phyloP scores from a whole-genome alignment of 2,888 invertebrate genomes.

The Nephrocerus scutellatus region DNA sequence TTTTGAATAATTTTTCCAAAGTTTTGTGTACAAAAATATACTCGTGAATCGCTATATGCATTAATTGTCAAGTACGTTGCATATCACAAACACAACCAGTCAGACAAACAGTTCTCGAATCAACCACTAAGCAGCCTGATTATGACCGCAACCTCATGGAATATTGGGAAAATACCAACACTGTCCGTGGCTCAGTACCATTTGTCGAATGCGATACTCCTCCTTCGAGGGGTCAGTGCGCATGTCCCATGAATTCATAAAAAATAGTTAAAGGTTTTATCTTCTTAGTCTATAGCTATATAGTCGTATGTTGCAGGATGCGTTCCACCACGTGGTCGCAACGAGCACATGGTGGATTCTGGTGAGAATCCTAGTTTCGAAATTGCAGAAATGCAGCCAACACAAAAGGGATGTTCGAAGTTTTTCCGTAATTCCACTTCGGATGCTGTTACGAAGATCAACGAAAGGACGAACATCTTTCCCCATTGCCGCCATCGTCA shows the following conservation, averaged over 20 bases:
- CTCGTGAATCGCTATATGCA: no score
- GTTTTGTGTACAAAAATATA: no score
- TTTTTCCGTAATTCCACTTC: constrained; percentile 8
- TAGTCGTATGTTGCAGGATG: no score
- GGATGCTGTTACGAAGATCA: constrained; percentile 7
- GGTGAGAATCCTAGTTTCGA: constrained; percentile 6
- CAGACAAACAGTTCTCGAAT: no score
- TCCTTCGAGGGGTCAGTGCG: constrained; percentile 35
- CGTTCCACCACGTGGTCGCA: constrained; percentile 36
- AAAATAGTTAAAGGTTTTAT: constrained; percentile 15
- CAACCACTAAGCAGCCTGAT: no score
- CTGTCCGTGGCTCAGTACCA: no score
- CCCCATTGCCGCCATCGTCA: constrained; percentile 13
- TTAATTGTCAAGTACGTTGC: no score
- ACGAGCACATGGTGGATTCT: constrained; percentile 38
- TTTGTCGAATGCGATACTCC: constrained; percentile 44
- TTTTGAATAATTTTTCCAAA: no score
- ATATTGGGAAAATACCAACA: no score
- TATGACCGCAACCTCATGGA: no score
- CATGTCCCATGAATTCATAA: constrained; percentile 27
- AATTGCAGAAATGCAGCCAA: neutral
- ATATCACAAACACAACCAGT: no score
- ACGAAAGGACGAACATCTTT: constrained; percentile 7
- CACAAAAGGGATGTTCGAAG: constrained; percentile 4
- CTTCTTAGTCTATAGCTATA: constrained; percentile 13